Evolutionary conservation across 1,140 invertebrate genomes (phyloP), one percentile per base, ranked within the genome.

Genomic region (Drosophila kurseongensis): DNA sequence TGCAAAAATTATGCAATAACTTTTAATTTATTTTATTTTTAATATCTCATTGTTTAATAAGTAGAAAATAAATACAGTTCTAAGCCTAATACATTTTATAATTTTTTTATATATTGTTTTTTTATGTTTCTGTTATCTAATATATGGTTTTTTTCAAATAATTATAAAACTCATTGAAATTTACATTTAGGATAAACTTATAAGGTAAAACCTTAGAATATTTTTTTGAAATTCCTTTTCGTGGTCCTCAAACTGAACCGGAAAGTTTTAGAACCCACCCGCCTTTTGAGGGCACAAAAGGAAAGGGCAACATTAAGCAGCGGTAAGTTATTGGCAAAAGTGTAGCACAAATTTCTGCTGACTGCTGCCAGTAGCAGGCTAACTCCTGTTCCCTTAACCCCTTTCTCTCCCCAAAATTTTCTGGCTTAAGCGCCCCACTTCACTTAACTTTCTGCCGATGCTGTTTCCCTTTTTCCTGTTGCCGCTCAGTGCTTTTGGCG

Each of bases 371-470:
- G 58, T 41, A 66, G 71, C 65, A 75, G 80, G 58, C 50, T 55
- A 69, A 60, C 27, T 55, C 42, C 29, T 7, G 5, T 8, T 8
- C 48, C 41, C 13, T 27, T 2, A 6, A 5, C 9, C n/a, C 16
- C 6, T 2, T 12, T 10, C 18, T 1, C 29, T 35, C n/a, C 12
- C 16, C 41, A 56, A 61, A 32, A 56, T 58, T 55, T 63, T 63
- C 69, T 72, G 68, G 74, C 78, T 79, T 75, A 86, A 86, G 76
- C 82, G 78, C 65, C 78, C 67, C 78, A 85, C 82, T 86, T 85
- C 78, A 85, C 75, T 86, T 78, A 85, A 75, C 52, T 82, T 75
- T 61, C 44, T 56, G 44, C 41, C 35, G 18, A 40, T 12, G 12
- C 47, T 38, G 63, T 18, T 40, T 51, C 48, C 29, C 48, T 51